phyloP scores from a whole-genome alignment of 2,113 vertebrate species.

The Ciconia stormi region DNA sequence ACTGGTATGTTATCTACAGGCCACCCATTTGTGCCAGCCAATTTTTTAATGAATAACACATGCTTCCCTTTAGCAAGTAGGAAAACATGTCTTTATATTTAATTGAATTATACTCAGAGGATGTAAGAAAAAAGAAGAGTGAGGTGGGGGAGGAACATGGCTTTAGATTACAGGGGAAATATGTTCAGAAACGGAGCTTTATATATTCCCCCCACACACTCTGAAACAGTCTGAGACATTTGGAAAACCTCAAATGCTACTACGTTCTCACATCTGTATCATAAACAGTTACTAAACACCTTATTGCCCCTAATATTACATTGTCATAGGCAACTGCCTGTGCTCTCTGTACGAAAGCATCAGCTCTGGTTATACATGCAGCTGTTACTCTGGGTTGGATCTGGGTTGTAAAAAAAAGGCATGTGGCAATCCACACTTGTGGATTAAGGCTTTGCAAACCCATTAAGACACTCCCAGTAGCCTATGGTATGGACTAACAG shows the following conservation, averaged over 20 bases:
- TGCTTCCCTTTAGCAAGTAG: constrained; percentile 34
- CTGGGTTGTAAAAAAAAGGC: not conserved
- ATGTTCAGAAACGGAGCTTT: not conserved
- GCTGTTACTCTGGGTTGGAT: not conserved
- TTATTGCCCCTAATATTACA: not conserved
- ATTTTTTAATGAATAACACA: constrained; percentile 33
- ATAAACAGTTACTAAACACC: constrained; percentile 55
- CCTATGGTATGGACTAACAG: not conserved
- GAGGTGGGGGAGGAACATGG: not conserved
- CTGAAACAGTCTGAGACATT: not conserved
- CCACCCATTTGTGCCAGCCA: constrained; percentile 27
- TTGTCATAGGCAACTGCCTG: not conserved
- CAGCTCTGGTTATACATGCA: not conserved
- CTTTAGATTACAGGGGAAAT: constrained; percentile 18
- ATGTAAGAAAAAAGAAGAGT: constrained; percentile 7
- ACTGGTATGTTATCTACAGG: constrained; percentile 9
- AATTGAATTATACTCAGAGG: constrained; percentile 56
- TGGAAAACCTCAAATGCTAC: not conserved
- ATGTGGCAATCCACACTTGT: not conserved
- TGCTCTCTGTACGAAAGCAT: not conserved
- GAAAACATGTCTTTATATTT: constrained; percentile 42
- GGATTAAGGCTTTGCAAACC: not conserved
- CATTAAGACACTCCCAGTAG: not conserved
- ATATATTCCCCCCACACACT: not conserved
- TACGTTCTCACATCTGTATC: not conserved